Conservation (phyloP, 2,888 invertebrate genomes). For the Protonemura montana region DNA sequence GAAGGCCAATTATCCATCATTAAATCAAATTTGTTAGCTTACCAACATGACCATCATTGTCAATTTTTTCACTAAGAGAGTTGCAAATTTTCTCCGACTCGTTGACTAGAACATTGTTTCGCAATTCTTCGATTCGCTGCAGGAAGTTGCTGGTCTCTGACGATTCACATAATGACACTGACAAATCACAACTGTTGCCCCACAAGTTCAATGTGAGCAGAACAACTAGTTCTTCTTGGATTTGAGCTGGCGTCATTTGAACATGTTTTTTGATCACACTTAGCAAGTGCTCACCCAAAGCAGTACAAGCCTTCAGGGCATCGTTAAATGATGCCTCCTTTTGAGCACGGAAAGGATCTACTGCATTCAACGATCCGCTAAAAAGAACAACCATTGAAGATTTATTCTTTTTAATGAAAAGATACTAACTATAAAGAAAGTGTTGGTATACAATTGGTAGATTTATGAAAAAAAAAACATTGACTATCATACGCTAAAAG, state of each 20-base stretch:
- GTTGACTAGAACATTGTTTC: slow-evolving; percentile 69
- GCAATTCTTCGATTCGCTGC: slow-evolving; percentile 63
- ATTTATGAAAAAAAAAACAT: too few species aligned
- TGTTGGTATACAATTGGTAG: too few species aligned
- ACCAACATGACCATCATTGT: slow-evolving; percentile 45
- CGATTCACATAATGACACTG: slow-evolving; percentile 76
- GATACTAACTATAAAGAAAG: too few species aligned
- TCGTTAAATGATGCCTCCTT: slow-evolving; percentile 71
- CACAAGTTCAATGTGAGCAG: slow-evolving; percentile 74
- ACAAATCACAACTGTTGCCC: slow-evolving; percentile 96
- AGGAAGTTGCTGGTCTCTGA: slow-evolving; percentile 66
- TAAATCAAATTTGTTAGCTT: slow-evolving; percentile 29
- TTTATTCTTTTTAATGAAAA: too few species aligned
- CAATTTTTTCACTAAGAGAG: slow-evolving; percentile 53
- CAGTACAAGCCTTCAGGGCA: slow-evolving; percentile 63
- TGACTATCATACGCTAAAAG: too few species aligned
- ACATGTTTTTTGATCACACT: background rate
- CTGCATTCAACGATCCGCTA: slow-evolving; percentile 68
- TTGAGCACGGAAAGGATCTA: slow-evolving; percentile 80
- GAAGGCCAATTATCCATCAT: too few species aligned
- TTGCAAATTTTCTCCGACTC: slow-evolving; percentile 67
- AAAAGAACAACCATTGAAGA: slow-evolving; percentile 53
- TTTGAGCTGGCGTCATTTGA: slow-evolving; percentile 24
- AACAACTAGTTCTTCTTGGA: slow-evolving; percentile 48
- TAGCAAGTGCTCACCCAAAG: slow-evolving; percentile 58